Evolutionary conservation across 2,113 vertebrate genomes (phyloP).

Genomic region (Aleadryas rufinucha): DNA sequence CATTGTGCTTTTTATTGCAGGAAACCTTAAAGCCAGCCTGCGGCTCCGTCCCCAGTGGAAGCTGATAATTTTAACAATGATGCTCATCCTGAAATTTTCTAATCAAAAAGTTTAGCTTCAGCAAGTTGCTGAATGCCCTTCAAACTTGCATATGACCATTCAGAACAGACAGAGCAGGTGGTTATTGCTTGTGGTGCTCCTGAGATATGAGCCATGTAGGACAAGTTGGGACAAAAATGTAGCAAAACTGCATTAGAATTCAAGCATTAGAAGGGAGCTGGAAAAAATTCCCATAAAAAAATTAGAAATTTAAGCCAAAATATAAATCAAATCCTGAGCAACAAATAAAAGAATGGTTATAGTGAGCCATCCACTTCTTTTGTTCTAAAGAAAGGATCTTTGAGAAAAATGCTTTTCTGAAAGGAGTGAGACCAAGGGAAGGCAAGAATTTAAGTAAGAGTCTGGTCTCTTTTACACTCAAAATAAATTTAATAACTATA

Average conservation of each 20-base stretch:
- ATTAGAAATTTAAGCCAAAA: background rate
- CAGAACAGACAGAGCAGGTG: background rate
- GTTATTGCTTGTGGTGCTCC: background rate
- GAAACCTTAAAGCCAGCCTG: conserved; percentile 2
- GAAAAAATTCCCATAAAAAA: background rate
- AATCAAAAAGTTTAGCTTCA: conserved; percentile 19
- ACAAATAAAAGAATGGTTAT: background rate
- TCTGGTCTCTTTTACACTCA: background rate
- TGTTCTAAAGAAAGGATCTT: background rate
- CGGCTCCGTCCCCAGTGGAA: background rate
- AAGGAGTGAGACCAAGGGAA: background rate
- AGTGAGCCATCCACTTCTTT: background rate
- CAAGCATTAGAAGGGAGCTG: background rate
- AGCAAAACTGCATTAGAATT: background rate
- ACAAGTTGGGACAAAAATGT: background rate
- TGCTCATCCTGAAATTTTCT: conserved; percentile 17
- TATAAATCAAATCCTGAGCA: background rate
- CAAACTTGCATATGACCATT: background rate
- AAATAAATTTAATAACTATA: background rate
- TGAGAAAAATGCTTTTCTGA: background rate
- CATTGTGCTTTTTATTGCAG: conserved; percentile 13
- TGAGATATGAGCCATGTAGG: background rate
- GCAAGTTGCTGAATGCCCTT: conserved; percentile 19
- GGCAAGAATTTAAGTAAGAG: background rate
- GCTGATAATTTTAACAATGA: conserved; percentile 32